Evolutionary conservation across 2,888 invertebrate species (phyloP).

Genomic region (Imbricaverruca yamaguchii): DNA sequence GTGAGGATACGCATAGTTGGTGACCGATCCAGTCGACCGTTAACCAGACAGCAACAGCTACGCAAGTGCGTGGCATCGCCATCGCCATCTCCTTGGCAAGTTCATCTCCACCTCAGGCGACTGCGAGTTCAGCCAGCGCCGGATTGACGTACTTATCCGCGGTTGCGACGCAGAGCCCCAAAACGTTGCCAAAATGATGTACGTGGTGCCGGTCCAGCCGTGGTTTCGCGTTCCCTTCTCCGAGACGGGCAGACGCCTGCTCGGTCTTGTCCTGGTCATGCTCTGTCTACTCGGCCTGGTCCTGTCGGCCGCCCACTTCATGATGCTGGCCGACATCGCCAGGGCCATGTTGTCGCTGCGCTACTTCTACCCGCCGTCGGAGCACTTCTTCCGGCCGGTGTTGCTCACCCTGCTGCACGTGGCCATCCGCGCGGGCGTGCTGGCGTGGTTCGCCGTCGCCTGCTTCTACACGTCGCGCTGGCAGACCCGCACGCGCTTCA

Average conservation of each 20-base stretch:
- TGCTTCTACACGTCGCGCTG: conserved; percentile 18
- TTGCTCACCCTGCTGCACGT: background rate
- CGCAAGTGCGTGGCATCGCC: no score
- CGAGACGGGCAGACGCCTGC: background rate
- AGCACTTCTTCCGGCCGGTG: background rate
- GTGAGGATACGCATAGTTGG: no score
- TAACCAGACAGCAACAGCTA: no score
- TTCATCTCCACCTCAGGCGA: no score
- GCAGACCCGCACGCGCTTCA: conserved; percentile 2
- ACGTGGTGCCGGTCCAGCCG: background rate
- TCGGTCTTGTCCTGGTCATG: background rate
- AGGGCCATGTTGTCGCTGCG: background rate
- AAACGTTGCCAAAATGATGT: background rate
- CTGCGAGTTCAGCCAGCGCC: no score
- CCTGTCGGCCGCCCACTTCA: background rate
- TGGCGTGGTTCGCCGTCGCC: conserved; percentile 6
- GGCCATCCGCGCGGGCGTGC: background rate
- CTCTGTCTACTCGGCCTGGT: background rate
- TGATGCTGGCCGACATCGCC: background rate
- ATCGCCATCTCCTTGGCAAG: no score
- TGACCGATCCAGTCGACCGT: no score
- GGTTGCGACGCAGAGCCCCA: no score
- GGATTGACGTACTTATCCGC: no score
- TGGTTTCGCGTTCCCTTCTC: background rate
- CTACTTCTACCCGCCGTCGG: conserved; percentile 16